Conservation (phyloP, 1,140 invertebrate genomes). For the Drosophila orena region DNA sequence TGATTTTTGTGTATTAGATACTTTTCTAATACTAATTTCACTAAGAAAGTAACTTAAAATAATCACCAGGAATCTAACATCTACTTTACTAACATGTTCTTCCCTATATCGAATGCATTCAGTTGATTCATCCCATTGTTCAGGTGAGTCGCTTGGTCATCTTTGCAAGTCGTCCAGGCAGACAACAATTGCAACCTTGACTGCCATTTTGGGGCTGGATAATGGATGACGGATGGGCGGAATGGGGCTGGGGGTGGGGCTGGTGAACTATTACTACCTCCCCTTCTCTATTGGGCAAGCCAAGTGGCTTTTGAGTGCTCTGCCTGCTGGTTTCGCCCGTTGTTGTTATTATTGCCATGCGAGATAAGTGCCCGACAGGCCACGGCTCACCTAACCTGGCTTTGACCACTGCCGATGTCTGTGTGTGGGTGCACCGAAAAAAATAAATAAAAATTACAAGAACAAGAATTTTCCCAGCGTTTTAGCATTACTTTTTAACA, state of each 20-base stretch:
- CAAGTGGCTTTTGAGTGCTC: conserved; percentile 72
- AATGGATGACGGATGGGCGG: conserved; percentile 29
- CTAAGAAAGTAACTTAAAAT: too few species aligned
- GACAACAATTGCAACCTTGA: conserved; percentile 77
- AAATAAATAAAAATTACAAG: background rate
- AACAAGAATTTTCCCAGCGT: too few species aligned
- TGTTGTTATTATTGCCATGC: conserved; percentile 58
- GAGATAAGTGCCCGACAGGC: conserved; percentile 58
- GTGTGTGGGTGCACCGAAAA: conserved; percentile 13
- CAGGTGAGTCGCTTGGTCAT: background rate
- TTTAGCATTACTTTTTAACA: too few species aligned
- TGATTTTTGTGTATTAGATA: too few species aligned
- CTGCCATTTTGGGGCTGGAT: conserved; percentile 51
- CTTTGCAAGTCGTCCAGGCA: conserved; percentile 24
- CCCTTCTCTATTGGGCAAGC: conserved; percentile 39
- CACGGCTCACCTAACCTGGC: conserved; percentile 8
- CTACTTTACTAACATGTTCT: too few species aligned
- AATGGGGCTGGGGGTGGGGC: conserved; percentile 3
- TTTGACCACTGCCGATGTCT: background rate
- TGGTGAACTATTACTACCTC: background rate
- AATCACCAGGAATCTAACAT: too few species aligned
- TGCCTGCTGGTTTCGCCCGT: conserved; percentile 21
- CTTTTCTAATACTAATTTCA: too few species aligned
- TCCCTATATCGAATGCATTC: background rate
- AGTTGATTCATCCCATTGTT: conserved; percentile 13